Evolutionary conservation across 2,113 vertebrate genomes (phyloP).

Genomic region (Grammomys dolichurus): DNA sequence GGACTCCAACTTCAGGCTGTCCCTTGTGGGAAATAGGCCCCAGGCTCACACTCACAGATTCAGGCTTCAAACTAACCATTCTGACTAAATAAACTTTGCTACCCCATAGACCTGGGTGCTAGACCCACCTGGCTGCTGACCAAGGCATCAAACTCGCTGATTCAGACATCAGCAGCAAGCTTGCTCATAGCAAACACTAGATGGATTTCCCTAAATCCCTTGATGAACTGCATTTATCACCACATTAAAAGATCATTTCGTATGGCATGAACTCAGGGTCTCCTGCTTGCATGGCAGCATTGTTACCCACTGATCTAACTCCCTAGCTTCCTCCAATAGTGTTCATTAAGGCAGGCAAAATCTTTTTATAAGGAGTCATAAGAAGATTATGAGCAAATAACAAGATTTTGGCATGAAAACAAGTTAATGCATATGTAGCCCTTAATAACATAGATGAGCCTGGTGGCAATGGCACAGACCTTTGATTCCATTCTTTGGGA

Average conservation of each 20-base stretch:
- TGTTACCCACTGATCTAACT: neutral
- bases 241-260: neutral
- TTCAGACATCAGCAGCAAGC: neutral
- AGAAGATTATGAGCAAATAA: neutral
- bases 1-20: neutral
- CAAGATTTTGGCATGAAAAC: neutral
- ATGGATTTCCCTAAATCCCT: neutral
- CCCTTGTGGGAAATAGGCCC: neutral
- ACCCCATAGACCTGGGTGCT: neutral
- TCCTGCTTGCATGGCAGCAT: neutral
- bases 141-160: neutral
- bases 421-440: neutral
- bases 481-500: neutral
- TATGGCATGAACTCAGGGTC: neutral
- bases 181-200: too few species aligned
- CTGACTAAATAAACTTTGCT: neutral
- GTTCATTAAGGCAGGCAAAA: neutral
- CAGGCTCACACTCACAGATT: neutral
- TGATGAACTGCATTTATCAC: neutral
- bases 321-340: neutral
- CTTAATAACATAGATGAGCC: neutral
- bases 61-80: neutral
- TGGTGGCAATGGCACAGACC: too few species aligned
- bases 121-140: neutral
- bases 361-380: neutral